Percentiles rank a stretch among this genome's conserved stretches.
phyloP scores from a whole-genome alignment of 2,888 invertebrate genomes.

The Glyphotaelius pellucidus region DNA sequence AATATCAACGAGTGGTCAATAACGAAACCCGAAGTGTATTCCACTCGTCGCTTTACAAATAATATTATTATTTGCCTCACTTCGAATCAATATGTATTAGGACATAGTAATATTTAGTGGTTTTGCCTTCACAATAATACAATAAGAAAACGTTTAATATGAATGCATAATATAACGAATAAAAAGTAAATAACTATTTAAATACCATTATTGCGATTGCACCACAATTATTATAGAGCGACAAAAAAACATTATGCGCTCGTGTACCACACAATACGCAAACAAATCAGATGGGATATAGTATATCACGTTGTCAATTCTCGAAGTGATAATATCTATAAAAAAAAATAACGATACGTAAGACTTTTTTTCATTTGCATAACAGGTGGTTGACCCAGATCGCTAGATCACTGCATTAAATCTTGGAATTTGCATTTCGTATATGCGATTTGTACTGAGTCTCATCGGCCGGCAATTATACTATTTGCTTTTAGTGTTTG shows the following conservation, averaged over 20 bases:
- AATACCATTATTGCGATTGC: background rate
- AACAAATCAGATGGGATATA: background rate
- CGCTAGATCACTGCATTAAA: slow-evolving; percentile 7
- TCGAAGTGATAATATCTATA: background rate
- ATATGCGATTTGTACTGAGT: background rate
- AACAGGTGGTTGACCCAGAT: slow-evolving; percentile 32
- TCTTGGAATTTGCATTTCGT: background rate
- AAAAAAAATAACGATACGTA: background rate
- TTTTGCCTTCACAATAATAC: background rate
- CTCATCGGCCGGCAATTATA: slow-evolving; percentile 17
- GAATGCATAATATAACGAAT: background rate
- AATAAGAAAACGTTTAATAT: background rate
- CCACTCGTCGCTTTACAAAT: background rate
- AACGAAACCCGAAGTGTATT: background rate
- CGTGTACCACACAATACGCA: background rate
- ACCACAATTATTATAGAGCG: background rate
- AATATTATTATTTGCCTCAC: background rate
- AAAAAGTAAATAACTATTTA: background rate
- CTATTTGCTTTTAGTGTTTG: slow-evolving; percentile 7
- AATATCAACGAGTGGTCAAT: background rate
- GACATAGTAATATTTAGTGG: background rate
- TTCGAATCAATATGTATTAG: background rate
- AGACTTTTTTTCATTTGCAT: slow-evolving; percentile 23
- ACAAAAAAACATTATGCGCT: background rate
- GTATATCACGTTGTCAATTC: background rate